phyloP scores from a whole-genome alignment of 2,113 vertebrate genomes.

The Ranitomeya variabilis region DNA sequence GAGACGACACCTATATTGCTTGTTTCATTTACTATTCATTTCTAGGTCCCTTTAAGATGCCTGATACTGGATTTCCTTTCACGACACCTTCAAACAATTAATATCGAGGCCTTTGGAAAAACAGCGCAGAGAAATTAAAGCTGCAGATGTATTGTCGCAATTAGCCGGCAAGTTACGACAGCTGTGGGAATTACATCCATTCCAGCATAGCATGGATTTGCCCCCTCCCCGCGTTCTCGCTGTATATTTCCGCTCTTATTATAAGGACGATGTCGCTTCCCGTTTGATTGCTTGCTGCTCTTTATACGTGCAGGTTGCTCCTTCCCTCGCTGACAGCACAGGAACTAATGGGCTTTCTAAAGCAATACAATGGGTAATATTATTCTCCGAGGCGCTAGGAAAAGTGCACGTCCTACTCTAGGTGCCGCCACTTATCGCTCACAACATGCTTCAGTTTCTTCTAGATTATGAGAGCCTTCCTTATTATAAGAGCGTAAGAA shows the following conservation, averaged over 20 bases:
- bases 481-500: background rate
- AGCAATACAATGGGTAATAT: background rate
- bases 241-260: constrained; percentile 14
- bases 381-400: background rate
- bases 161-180: background rate
- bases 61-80: background rate
- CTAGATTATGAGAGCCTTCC: background rate
- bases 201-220: background rate
- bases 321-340: background rate
- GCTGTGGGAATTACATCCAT: background rate
- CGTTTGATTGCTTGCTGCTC: constrained; percentile 17
- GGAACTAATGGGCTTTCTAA: background rate
- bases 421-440: background rate
- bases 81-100: background rate
- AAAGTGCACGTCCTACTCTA: too few species aligned
- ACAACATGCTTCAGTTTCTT: background rate
- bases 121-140: background rate
- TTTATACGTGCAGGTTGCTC: background rate
- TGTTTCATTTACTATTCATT: too few species aligned
- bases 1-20: too few species aligned
- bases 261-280: background rate
- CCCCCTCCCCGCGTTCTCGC: background rate
- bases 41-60: background rate
- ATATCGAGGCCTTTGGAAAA: background rate
- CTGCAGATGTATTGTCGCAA: background rate